Evolutionary conservation across 2,113 vertebrate genomes (phyloP).

Genomic region (Daphoenositta chrysoptera): DNA sequence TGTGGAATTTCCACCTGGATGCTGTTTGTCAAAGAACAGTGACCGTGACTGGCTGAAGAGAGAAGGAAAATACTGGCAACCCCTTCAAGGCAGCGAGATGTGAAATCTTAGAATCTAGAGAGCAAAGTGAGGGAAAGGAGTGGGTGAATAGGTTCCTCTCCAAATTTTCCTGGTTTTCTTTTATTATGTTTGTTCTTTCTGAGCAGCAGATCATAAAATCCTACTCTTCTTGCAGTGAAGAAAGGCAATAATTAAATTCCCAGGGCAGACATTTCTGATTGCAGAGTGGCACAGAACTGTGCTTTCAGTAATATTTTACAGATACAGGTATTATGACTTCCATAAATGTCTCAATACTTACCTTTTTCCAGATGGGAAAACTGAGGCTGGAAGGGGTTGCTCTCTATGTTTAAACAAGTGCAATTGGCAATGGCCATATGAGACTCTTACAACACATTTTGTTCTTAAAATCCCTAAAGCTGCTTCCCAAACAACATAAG

Average conservation of each 20-base stretch:
- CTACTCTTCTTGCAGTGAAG: not conserved
- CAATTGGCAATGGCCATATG: not conserved
- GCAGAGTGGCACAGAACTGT: not conserved
- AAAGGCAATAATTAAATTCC: not conserved
- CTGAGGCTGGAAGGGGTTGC: not conserved
- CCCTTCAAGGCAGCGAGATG: not conserved
- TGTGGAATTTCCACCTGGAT: rapidly evolving
- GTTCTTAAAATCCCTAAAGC: not conserved
- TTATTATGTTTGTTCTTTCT: not conserved
- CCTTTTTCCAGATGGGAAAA: not conserved
- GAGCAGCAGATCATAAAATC: not conserved
- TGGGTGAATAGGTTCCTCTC: not conserved
- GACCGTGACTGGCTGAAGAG: not conserved
- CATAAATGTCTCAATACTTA: not conserved
- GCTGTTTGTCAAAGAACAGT: not conserved
- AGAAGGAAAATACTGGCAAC: not conserved
- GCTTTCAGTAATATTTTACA: not conserved
- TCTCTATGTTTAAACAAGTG: not conserved
- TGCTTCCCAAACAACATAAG: not conserved
- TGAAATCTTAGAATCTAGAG: not conserved
- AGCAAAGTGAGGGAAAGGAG: not conserved
- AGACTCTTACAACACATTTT: not conserved
- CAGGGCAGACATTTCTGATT: not conserved
- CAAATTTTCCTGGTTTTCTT: not conserved
- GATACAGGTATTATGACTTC: not conserved